Conservation (phyloP, 2,797 vertebrate species). For the Malurus splendens region DNA sequence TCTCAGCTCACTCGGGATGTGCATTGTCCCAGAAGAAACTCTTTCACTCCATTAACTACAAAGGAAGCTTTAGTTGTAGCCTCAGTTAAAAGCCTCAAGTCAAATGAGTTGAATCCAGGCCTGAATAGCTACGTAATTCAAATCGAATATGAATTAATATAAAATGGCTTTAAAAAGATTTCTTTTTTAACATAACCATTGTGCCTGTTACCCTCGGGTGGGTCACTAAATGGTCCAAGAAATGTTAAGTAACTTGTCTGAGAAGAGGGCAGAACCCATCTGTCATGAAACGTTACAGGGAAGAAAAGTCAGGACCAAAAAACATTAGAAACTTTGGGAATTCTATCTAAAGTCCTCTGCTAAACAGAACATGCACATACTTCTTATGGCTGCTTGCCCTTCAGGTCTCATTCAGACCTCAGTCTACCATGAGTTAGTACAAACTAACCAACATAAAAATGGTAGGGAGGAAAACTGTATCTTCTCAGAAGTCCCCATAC, state of each 20-base stretch:
- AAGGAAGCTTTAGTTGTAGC: not conserved
- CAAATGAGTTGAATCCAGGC: slow-evolving; percentile 4
- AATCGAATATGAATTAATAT: not conserved
- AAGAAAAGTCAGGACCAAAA: not conserved
- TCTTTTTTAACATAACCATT: not conserved
- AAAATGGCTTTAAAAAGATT: not conserved
- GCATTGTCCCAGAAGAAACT: not conserved
- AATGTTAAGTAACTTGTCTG: not conserved
- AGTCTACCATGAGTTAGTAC: not conserved
- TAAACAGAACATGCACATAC: not conserved
- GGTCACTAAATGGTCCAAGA: not conserved
- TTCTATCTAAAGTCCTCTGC: not conserved
- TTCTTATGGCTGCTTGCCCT: not conserved
- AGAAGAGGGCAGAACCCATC: not conserved
- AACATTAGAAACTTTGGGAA: not conserved
- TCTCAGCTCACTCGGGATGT: not conserved
- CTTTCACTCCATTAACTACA: slow-evolving; percentile 24
- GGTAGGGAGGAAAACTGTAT: not conserved
- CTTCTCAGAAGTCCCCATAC: not conserved
- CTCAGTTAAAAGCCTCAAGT: slow-evolving; percentile 18
- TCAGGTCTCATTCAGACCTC: not conserved
- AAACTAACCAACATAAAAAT: not conserved
- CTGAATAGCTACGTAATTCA: not conserved
- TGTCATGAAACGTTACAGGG: not conserved
- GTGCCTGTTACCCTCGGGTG: not conserved